Conservation (phyloP, 2,113 vertebrate species). For the Microcebus tavaratra region DNA sequence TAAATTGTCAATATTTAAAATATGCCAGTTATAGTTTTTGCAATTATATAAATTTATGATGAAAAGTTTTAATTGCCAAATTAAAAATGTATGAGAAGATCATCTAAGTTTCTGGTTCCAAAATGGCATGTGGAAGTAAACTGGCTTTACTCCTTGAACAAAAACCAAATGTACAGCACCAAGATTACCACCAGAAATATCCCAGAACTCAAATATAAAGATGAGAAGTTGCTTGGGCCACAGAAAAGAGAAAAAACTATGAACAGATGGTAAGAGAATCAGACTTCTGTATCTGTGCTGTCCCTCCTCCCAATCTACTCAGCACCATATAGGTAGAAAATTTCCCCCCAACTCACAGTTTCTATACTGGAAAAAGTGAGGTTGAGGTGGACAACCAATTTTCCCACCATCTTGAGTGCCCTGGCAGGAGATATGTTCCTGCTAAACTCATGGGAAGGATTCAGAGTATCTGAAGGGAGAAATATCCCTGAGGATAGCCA, state of each 20-base stretch:
- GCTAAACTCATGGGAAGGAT: neutral
- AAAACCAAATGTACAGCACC: neutral
- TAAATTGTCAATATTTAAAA: conserved; percentile 7
- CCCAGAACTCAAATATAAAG: too few relatives aligned
- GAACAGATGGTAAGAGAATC: neutral
- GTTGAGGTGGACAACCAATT: neutral
- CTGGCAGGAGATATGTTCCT: neutral
- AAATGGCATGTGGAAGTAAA: neutral
- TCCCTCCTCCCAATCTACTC: neutral
- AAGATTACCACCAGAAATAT: too few relatives aligned
- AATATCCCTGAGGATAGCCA: neutral
- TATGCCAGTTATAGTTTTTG: neutral
- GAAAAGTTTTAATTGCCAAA: neutral
- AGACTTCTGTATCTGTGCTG: neutral
- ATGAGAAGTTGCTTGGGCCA: too few relatives aligned
- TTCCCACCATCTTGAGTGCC: neutral
- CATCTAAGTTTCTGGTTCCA: neutral
- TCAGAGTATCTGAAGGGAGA: neutral
- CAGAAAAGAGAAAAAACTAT: too few relatives aligned
- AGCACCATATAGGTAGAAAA: neutral
- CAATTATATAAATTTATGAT: neutral
- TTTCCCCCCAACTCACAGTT: neutral
- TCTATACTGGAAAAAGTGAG: neutral
- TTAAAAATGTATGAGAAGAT: neutral
- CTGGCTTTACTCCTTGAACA: neutral